A percentile compares a stretch with the other conserved stretches of the same genome.
phyloP scores from a whole-genome alignment of 2,888 invertebrate species.

The Athalia rosae region DNA sequence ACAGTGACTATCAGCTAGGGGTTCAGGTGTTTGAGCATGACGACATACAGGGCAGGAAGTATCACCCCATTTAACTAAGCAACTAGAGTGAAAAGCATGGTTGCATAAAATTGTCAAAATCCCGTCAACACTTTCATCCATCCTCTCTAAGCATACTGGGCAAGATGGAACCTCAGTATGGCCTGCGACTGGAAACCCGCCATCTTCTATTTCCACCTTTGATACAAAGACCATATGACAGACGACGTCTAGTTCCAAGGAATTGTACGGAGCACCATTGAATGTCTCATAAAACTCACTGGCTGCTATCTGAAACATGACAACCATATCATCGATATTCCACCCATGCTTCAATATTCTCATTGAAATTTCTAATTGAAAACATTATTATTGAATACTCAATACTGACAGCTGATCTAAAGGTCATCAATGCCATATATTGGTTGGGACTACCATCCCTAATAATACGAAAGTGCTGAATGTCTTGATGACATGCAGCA shows the following conservation, averaged over 20 bases:
- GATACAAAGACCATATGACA: constrained; percentile 98
- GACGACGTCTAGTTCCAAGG: constrained; percentile 91
- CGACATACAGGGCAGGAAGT: constrained; percentile 99
- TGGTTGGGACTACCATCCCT: constrained; percentile 95
- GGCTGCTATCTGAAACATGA: constrained; percentile 81
- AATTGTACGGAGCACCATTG: constrained; percentile 95
- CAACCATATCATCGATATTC: constrained; percentile 1
- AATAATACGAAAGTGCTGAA: constrained; percentile 93
- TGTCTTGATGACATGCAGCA: constrained; percentile 92
- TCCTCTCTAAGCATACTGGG: constrained; percentile 96
- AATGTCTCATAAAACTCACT: constrained; percentile 94
- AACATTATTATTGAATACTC: neutral
- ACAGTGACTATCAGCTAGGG: constrained; percentile 82
- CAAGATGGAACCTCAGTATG: constrained; percentile 98
- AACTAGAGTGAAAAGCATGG: constrained; percentile 97
- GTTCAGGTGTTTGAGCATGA: constrained; percentile 89
- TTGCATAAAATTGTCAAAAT: constrained; percentile 98
- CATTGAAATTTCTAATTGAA: neutral
- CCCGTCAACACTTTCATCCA: constrained; percentile 99
- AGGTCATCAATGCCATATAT: constrained; percentile 97
- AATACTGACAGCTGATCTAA: constrained; percentile 63
- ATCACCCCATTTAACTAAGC: constrained; percentile 97
- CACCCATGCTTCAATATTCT: neutral
- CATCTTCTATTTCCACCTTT: constrained; percentile 89
- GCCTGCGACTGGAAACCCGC: constrained; percentile 83